phyloP scores from a whole-genome alignment of 1,140 invertebrate species.

The Bombus affinis region DNA sequence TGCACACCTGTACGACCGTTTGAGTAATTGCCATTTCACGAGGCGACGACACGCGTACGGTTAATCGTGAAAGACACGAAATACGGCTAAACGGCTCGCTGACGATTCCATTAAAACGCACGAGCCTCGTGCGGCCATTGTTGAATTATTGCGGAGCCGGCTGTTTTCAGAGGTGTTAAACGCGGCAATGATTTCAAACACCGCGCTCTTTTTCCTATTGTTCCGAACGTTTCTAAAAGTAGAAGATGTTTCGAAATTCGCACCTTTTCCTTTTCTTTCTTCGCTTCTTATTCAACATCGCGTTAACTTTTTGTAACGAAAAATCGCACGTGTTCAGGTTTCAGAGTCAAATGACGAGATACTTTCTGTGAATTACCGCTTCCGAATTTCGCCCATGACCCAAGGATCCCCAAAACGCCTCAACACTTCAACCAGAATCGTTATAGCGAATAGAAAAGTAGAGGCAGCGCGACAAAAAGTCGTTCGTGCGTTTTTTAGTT shows the following conservation, averaged over 20 bases:
- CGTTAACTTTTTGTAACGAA: neutral
- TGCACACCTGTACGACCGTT: conserved; percentile 25
- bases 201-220: neutral
- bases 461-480: neutral
- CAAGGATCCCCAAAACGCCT: neutral
- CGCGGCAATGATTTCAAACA: neutral
- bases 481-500: neutral
- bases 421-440: neutral
- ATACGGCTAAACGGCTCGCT: neutral
- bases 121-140: neutral
- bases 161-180: neutral
- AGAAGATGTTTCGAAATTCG: neutral
- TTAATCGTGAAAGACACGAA: conserved; percentile 47
- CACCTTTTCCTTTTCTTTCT: neutral
- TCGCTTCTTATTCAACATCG: neutral
- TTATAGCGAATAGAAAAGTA: neutral
- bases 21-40: conserved; percentile 37
- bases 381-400: neutral
- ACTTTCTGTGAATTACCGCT: neutral
- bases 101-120: conserved; percentile 2
- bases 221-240: neutral
- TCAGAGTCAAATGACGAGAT: neutral
- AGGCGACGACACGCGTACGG: conserved; percentile 32
- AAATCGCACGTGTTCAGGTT: neutral
- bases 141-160: neutral